A percentile compares a stretch with the other conserved stretches of the same genome.
These are phyloP conservation scores for Odontamblyopus lacepedii DNA, from an alignment of 2,797 vertebrate genomes.

Conservation along the genomic window DNA sequence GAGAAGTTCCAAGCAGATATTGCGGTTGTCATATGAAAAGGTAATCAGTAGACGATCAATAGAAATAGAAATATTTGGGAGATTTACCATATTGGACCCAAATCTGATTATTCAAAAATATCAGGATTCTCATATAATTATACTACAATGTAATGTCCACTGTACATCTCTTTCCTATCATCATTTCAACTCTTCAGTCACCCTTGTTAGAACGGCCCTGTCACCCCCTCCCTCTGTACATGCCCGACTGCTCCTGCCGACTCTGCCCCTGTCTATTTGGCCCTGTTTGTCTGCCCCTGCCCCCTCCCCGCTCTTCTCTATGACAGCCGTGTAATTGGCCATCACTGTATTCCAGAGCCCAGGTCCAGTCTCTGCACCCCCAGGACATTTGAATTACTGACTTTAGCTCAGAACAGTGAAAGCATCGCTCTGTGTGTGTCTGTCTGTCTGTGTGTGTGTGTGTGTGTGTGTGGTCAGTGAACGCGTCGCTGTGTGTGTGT, in stretches of 20 bases:
- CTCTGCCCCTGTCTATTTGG: neutral
- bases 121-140: too few species aligned
- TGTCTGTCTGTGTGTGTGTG: neutral
- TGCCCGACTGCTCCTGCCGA: neutral
- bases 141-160: too few species aligned
- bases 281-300: conserved; percentile 39
- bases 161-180: too few species aligned
- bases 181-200: too few species aligned
- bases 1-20: too few species aligned
- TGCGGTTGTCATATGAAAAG: too few species aligned
- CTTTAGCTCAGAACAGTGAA: conserved; percentile 39
- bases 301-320: conserved; percentile 25
- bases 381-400: neutral
- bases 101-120: too few species aligned
- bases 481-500: neutral
- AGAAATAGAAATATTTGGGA: too few species aligned
- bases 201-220: too few species aligned
- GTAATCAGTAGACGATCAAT: too few species aligned
- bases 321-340: conserved; percentile 74
- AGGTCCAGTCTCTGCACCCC: conserved; percentile 43
- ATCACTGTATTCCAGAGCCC: conserved; percentile 71
- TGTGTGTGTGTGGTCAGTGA: neutral
- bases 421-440: conserved; percentile 10
- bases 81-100: too few species aligned
- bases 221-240: too few species aligned